A percentile compares a stretch with the other conserved stretches of the same genome.
These are phyloP conservation scores for Atrina japonica DNA, from an alignment of 2,888 invertebrate genomes.

Conservation along the genomic window DNA sequence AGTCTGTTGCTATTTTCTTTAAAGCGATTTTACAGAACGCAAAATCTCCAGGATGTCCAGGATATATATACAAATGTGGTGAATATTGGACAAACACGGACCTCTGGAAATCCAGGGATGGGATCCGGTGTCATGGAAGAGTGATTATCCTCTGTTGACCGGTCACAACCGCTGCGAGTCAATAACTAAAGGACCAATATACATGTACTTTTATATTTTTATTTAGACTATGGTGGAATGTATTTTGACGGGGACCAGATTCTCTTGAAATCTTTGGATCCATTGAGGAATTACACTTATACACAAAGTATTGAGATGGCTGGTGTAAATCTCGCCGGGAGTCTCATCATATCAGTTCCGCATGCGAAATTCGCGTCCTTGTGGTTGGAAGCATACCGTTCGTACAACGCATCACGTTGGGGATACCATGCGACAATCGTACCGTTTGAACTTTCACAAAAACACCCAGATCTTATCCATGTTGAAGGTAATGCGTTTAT, in stretches of 20 bases:
- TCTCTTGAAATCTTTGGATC: conserved; percentile 59
- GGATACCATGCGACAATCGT: conserved; percentile 38
- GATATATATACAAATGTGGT: no score
- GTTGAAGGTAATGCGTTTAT: conserved; percentile 43
- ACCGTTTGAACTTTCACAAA: conserved; percentile 29
- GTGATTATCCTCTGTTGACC: no score
- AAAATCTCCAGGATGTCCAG: no score
- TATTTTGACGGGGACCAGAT: conserved; percentile 76
- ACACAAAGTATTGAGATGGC: conserved; percentile 34
- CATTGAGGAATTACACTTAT: conserved; percentile 22
- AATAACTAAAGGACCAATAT: no score
- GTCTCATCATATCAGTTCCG: conserved; percentile 33
- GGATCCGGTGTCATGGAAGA: no score
- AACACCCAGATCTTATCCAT: conserved; percentile 38
- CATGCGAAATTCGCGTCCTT: conserved; percentile 30
- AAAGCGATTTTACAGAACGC: no score
- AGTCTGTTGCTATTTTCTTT: no score
- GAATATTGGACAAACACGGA: no score
- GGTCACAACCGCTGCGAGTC: no score
- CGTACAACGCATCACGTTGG: conserved; percentile 26
- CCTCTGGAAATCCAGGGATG: no score
- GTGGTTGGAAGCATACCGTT: conserved; percentile 31
- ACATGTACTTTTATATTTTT: no score
- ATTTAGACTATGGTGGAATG: conserved; percentile 74
- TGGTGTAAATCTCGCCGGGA: conserved; percentile 34